Evolutionary conservation across 2,113 vertebrate genomes (phyloP).

Genomic region (Pardalotus punctatus): DNA sequence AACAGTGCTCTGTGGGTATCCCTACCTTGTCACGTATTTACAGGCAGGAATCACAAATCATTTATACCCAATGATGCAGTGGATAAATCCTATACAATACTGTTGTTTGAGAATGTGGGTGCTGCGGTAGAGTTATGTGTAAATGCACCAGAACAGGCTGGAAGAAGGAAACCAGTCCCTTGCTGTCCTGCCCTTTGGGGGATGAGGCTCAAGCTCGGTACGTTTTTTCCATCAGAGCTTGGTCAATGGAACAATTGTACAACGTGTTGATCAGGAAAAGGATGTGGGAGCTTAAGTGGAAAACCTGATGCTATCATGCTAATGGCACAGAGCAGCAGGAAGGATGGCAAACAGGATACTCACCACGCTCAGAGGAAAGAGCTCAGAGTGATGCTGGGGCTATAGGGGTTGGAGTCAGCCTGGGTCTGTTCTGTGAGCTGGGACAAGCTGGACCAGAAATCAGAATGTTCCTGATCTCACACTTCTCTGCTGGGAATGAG

Average conservation of each 20-base stretch:
- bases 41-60: neutral
- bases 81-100: neutral
- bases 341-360: constrained; percentile 11
- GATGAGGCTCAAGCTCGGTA: rapidly evolving
- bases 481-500: neutral
- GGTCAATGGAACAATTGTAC: neutral
- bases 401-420: neutral
- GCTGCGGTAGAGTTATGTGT: neutral
- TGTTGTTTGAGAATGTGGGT: neutral
- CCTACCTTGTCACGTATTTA: neutral
- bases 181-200: neutral
- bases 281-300: constrained; percentile 20
- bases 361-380: neutral
- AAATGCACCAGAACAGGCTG: neutral
- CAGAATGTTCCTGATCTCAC: neutral
- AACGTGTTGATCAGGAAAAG: neutral
- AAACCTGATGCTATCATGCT: neutral
- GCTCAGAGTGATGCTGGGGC: rapidly evolving
- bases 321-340: neutral
- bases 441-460: neutral
- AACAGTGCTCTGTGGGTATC: rapidly evolving
- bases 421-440: rapidly evolving
- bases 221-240: neutral
- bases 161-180: neutral
- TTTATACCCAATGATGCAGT: neutral